Conservation (phyloP, 2,797 vertebrate genomes). For the Pangasius larnaudii region DNA sequence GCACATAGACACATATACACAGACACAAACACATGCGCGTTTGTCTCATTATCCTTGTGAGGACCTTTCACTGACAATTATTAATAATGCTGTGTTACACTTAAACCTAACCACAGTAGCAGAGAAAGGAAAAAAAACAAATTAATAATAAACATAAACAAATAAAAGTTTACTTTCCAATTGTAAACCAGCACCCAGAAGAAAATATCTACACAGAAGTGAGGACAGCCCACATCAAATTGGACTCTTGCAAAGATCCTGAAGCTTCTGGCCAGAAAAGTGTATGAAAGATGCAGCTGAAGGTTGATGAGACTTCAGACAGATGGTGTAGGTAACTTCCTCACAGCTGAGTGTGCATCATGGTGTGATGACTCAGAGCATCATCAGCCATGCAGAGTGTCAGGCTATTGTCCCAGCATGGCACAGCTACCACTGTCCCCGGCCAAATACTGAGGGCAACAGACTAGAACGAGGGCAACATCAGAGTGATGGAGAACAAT, state of each 20-base stretch:
- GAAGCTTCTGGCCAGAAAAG: slow-evolving; percentile 7
- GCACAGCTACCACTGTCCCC: slow-evolving; percentile 8
- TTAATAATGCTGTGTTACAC: not conserved
- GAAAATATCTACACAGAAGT: not conserved
- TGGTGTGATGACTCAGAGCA: slow-evolving; percentile 29
- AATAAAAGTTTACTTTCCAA: not conserved
- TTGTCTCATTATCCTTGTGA: not conserved
- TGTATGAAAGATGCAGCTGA: slow-evolving; percentile 28
- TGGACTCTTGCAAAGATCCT: not conserved
- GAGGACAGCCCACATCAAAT: not conserved
- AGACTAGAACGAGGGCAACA: slow-evolving; percentile 49
- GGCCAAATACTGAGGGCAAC: slow-evolving; percentile 46
- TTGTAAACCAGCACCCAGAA: not conserved
- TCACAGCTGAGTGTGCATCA: slow-evolving; percentile 44
- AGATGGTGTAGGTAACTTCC: slow-evolving; percentile 52
- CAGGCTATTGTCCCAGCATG: slow-evolving; percentile 36
- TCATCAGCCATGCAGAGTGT: slow-evolving; percentile 23
- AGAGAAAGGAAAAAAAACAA: not conserved
- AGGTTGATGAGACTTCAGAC: slow-evolving; percentile 42
- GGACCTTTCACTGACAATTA: not conserved
- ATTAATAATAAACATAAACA: not conserved
- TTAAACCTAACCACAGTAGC: not conserved
- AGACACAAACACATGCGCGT: not conserved
- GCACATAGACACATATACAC: not conserved
- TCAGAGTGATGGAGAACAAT: slow-evolving; percentile 46